Percentiles rank a stretch among this genome's conserved stretches.
Conservation (phyloP, 1,140 invertebrate genomes). For the Oppia nitens region DNA sequence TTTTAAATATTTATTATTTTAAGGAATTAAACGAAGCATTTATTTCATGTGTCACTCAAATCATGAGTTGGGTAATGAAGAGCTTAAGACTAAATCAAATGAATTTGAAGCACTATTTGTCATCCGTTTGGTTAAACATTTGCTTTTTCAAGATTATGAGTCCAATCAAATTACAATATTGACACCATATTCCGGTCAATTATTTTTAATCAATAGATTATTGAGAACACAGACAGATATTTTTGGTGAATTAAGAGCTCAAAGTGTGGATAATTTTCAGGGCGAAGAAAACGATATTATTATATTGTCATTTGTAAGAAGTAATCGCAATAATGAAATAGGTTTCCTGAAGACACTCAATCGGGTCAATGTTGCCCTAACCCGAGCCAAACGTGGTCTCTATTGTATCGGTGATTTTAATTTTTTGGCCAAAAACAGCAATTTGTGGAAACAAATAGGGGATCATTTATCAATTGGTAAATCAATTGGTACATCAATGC, state of each 20-base stretch:
- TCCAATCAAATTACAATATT: conserved; percentile 44
- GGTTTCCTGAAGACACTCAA: conserved; percentile 59
- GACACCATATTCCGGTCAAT: conserved; percentile 43
- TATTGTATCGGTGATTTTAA: conserved; percentile 49
- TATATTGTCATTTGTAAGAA: conserved; percentile 60
- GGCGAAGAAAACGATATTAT: conserved; percentile 72
- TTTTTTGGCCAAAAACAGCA: neutral
- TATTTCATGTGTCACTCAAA: conserved; percentile 15
- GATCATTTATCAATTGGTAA: neutral
- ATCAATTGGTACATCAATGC: neutral
- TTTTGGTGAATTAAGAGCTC: conserved; percentile 23
- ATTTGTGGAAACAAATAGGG: neutral
- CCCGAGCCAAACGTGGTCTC: conserved; percentile 53
- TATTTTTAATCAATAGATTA: conserved; percentile 19
- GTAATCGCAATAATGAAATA: conserved; percentile 44
- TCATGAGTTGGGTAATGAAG: neutral
- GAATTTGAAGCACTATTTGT: conserved; percentile 40
- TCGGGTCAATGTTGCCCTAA: conserved; percentile 64
- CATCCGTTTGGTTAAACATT: conserved; percentile 37
- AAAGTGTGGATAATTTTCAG: conserved; percentile 57
- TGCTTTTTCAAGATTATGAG: conserved; percentile 41
- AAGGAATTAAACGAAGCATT: conserved; percentile 10
- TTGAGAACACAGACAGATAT: conserved; percentile 30
- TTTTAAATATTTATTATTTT: too few relatives aligned
- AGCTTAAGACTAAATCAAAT: conserved; percentile 29